Conservation (phyloP, 2,888 invertebrate genomes). For the Sphinx pinastri region DNA sequence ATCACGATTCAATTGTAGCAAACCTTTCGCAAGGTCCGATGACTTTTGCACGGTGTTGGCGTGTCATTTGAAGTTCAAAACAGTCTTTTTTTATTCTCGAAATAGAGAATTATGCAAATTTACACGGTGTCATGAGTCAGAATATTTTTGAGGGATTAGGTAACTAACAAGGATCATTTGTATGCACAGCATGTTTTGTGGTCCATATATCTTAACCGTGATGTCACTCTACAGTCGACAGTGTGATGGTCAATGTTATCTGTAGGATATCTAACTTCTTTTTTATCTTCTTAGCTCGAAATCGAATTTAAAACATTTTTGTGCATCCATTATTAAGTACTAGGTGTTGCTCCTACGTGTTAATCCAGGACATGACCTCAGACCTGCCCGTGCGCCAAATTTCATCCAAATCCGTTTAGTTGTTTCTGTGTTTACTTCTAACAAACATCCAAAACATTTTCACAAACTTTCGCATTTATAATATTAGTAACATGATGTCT, state of each 20-base stretch:
- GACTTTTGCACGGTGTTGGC: not conserved
- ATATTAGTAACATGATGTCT: too few species aligned
- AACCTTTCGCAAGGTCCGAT: constrained; percentile 16
- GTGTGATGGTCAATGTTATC: not conserved
- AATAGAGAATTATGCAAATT: not conserved
- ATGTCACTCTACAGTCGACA: not conserved
- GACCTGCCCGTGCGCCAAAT: too few species aligned
- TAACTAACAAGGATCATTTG: not conserved
- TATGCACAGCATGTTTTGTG: not conserved
- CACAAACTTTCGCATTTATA: too few species aligned
- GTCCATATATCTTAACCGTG: not conserved
- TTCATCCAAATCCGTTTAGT: too few species aligned
- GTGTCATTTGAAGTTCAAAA: not conserved
- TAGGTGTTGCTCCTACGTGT: not conserved
- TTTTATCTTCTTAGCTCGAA: not conserved
- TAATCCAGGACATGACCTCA: too few species aligned
- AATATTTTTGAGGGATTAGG: not conserved
- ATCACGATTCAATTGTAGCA: constrained; percentile 19
- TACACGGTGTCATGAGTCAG: not conserved
- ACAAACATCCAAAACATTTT: too few species aligned
- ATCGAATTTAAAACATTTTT: not conserved
- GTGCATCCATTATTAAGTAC: not conserved
- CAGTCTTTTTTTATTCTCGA: not conserved
- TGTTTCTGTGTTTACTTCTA: too few species aligned
- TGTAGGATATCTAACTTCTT: not conserved